Evolutionary conservation across 53 echinoderm and acorn worm species (phyloP).

Genomic region (Zoroaster sp.): DNA sequence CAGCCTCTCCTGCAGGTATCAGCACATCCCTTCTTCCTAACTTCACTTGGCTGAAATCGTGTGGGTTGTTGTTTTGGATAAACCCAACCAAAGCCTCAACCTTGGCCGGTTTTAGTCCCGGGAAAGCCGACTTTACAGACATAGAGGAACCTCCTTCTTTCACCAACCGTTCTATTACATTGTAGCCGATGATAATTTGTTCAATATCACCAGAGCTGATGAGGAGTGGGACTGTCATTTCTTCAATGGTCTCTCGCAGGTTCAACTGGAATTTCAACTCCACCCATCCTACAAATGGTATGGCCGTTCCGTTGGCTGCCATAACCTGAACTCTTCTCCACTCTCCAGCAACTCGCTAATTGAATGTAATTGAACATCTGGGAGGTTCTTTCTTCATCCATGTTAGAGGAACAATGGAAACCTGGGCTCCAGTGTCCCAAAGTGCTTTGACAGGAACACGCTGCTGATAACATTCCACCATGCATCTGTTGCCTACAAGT

Average conservation of each 20-base stretch:
- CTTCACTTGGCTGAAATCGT: neutral
- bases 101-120: no score
- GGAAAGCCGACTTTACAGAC: no score
- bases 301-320: no score
- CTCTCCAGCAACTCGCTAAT: conserved; percentile 12
- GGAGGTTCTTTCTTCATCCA: conserved; percentile 9
- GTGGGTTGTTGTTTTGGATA: neutral
- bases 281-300: no score
- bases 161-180: no score
- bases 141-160: no score
- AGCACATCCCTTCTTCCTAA: neutral
- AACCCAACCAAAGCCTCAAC: no score
- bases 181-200: no score
- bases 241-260: no score
- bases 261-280: no score
- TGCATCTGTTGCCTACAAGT: conserved; percentile 47
- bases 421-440: conserved; percentile 64
- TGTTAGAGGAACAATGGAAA: conserved; percentile 32
- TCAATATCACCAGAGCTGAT: no score
- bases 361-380: neutral
- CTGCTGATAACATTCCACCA: conserved; percentile 34
- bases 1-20: neutral
- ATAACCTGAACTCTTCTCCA: neutral
- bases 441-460: conserved; percentile 15
- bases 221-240: no score